These are phyloP conservation scores for Drosophila paulistorum DNA, from an alignment of 1,140 invertebrate species.

Conservation along the genomic window DNA sequence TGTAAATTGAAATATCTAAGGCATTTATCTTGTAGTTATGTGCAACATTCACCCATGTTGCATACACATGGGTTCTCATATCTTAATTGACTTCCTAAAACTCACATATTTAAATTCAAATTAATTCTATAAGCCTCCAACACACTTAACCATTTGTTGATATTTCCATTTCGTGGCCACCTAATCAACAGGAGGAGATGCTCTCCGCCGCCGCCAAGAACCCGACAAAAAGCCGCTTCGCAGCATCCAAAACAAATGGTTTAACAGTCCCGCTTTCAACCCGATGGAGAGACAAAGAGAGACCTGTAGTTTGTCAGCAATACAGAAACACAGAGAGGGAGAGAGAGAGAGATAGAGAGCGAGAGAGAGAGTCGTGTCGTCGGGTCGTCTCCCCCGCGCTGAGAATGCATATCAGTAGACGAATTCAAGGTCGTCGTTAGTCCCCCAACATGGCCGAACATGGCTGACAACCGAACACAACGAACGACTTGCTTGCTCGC, in stretches of 20 bases:
- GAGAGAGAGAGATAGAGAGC: conserved; percentile 23
- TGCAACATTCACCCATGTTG: not conserved
- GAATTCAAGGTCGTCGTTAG: conserved; percentile 19
- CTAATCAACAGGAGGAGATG: conserved; percentile 67
- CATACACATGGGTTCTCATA: not conserved
- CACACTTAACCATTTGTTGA: conserved; percentile 56
- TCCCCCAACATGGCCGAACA: not conserved
- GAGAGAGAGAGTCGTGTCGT: conserved; percentile 14
- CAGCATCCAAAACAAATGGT: conserved; percentile 56
- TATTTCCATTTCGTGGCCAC: conserved; percentile 31
- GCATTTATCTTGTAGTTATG: not conserved
- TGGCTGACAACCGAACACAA: not conserved
- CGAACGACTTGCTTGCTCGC: not conserved
- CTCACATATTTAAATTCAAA: conserved; percentile 38
- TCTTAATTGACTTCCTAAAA: conserved; percentile 6
- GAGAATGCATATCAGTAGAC: conserved; percentile 16
- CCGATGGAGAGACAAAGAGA: conserved; percentile 17
- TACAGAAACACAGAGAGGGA: conserved; percentile 16
- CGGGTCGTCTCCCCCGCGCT: conserved; percentile 8
- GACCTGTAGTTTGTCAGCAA: conserved; percentile 8
- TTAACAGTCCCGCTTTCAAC: conserved; percentile 36
- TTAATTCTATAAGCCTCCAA: conserved; percentile 32
- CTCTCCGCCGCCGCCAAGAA: conserved; percentile 15
- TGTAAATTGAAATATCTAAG: too few species aligned
- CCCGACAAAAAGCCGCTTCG: conserved; percentile 12